phyloP scores from a whole-genome alignment of 2,113 vertebrate species.

The Mola mola region DNA sequence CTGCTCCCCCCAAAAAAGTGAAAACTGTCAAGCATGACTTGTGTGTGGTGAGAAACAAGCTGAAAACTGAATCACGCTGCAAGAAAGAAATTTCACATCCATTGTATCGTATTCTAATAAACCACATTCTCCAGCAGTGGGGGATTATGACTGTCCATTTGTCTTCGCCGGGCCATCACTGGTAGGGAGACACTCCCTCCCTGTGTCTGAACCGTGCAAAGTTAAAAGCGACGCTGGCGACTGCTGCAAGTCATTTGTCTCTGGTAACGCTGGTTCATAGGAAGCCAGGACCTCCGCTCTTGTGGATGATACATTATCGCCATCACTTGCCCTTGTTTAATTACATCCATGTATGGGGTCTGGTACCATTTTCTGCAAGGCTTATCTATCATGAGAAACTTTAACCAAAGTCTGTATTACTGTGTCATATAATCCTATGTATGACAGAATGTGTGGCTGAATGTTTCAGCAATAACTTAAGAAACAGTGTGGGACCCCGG shows the following conservation, averaged over 20 bases:
- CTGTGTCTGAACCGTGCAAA: constrained; percentile 48
- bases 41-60: constrained; percentile 55
- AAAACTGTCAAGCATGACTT: constrained; percentile 59
- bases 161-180: constrained; percentile 72
- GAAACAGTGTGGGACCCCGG: constrained; percentile 56
- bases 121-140: constrained; percentile 60
- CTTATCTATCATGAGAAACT: constrained; percentile 64
- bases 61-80: constrained; percentile 46
- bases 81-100: constrained; percentile 59
- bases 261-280: constrained; percentile 54
- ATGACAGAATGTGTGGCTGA: constrained; percentile 56
- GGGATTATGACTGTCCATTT: constrained; percentile 73
- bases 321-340: constrained; percentile 73
- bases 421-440: constrained; percentile 71
- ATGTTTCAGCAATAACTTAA: constrained; percentile 67
- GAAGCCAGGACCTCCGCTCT: constrained; percentile 65
- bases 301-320: constrained; percentile 66
- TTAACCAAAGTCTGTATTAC: constrained; percentile 54
- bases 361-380: constrained; percentile 58
- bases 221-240: constrained; percentile 65
- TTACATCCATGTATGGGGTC: constrained; percentile 72
- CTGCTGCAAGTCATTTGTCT: constrained; percentile 73
- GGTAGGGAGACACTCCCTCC: constrained; percentile 49
- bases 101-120: constrained; percentile 68
- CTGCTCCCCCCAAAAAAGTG: constrained; percentile 33